Percentiles rank a stretch among this genome's conserved stretches.
These are phyloP conservation scores for Antrozous pallidus DNA, from an alignment of 2,797 vertebrate species.

Conservation along the genomic window DNA sequence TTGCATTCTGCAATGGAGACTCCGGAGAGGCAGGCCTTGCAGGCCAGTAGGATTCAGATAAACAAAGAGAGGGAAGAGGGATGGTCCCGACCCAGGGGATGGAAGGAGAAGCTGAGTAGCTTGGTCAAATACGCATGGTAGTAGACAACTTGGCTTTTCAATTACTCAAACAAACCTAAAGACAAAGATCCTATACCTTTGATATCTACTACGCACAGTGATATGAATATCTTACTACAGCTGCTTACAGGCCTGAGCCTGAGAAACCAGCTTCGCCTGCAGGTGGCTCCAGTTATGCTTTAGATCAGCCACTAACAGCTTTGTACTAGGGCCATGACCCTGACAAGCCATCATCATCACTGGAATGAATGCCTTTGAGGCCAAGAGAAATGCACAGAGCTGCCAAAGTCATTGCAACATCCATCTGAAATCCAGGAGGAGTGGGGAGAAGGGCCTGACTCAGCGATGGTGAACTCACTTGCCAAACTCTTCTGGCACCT, in stretches of 20 bases:
- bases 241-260: neutral
- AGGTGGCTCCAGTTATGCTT: constrained; percentile 58
- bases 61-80: neutral
- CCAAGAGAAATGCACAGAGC: constrained; percentile 21
- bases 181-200: neutral
- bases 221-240: neutral
- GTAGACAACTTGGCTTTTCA: neutral
- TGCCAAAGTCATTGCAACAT: constrained; percentile 45
- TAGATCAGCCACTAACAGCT: constrained; percentile 56
- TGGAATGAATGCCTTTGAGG: constrained; percentile 41
- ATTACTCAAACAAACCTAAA: neutral
- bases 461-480: neutral
- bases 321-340: constrained; percentile 43
- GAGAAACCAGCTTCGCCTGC: neutral
- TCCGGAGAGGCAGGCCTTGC: neutral
- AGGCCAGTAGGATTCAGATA: neutral
- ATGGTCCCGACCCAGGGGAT: neutral
- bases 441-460: neutral
- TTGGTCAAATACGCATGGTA: neutral
- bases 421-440: neutral
- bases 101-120: neutral
- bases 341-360: constrained; percentile 50
- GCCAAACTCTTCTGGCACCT: constrained; percentile 54
- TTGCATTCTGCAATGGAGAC: neutral
- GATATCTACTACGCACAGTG: neutral